phyloP scores from a whole-genome alignment of 2,888 invertebrate species.

The Leptinotarsa tumamoca region DNA sequence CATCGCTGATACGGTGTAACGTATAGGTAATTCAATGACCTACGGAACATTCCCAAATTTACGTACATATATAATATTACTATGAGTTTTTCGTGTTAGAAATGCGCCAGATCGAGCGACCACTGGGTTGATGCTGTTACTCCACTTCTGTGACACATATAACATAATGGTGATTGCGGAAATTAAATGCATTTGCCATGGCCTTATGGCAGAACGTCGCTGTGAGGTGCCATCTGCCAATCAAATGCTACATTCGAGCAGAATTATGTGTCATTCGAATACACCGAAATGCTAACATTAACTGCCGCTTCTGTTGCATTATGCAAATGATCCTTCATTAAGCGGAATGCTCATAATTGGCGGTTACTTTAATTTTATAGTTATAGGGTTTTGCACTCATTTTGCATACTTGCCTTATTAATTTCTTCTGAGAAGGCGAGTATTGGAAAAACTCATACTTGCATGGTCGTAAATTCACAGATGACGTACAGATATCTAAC shows the following conservation, averaged over 20 bases:
- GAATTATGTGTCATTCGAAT: conserved; percentile 39
- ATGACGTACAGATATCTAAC: conserved; percentile 5
- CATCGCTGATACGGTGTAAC: no score
- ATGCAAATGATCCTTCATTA: conserved; percentile 20
- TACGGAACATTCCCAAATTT: neutral
- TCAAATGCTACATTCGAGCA: conserved; percentile 38
- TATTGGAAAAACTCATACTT: conserved; percentile 6
- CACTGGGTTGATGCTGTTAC: neutral
- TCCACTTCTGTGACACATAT: conserved; percentile 10
- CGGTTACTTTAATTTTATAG: conserved; percentile 20
- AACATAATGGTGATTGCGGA: conserved; percentile 25
- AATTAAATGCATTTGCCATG: conserved; percentile 36
- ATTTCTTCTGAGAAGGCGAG: conserved; percentile 11
- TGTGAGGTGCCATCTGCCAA: conserved; percentile 41
- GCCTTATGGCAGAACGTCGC: conserved; percentile 33
- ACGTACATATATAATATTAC: neutral
- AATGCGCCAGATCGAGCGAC: neutral
- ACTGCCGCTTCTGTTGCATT: conserved; percentile 21
- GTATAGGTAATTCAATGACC: neutral
- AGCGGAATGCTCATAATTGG: conserved; percentile 20
- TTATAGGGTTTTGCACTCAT: conserved; percentile 13
- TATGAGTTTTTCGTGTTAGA: neutral
- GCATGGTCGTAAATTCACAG: conserved; percentile 12
- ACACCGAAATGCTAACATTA: conserved; percentile 33
- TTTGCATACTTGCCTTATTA: conserved; percentile 16